These are phyloP conservation scores for Thomomys bottae DNA, from an alignment of 2,113 vertebrate genomes.

Conservation along the genomic window DNA sequence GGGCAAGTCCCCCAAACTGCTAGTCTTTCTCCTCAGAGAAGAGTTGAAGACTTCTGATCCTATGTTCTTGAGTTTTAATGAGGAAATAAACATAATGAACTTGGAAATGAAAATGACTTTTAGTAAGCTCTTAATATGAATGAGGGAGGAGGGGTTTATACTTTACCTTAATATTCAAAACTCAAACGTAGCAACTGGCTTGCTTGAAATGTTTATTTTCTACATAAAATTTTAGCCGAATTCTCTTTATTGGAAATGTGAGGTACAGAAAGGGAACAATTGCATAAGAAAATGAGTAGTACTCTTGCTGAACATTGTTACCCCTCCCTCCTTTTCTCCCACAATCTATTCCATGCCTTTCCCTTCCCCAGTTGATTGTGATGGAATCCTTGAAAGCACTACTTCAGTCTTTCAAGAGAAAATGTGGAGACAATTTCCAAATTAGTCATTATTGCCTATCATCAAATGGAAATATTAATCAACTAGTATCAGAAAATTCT, in stretches of 20 bases:
- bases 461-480: constrained; percentile 28
- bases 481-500: background rate
- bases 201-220: background rate
- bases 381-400: background rate
- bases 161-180: background rate
- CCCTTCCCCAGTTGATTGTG: background rate
- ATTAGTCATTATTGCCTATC: background rate
- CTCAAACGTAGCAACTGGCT: background rate
- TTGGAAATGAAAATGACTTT: constrained; percentile 2
- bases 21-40: background rate
- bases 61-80: background rate
- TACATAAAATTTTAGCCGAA: background rate
- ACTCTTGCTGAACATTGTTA: too few species aligned
- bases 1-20: background rate
- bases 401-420: constrained; percentile 11
- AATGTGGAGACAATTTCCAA: constrained; percentile 15
- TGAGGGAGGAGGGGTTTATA: background rate
- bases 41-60: background rate
- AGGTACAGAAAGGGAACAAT: too few species aligned
- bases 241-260: background rate
- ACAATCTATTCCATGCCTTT: too few species aligned
- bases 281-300: too few species aligned
- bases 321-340: too few species aligned
- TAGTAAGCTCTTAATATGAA: background rate
- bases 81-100: constrained; percentile 27